These are phyloP conservation scores for Chlorodrepanis virens DNA, from an alignment of 2,113 vertebrate species.

Conservation along the genomic window DNA sequence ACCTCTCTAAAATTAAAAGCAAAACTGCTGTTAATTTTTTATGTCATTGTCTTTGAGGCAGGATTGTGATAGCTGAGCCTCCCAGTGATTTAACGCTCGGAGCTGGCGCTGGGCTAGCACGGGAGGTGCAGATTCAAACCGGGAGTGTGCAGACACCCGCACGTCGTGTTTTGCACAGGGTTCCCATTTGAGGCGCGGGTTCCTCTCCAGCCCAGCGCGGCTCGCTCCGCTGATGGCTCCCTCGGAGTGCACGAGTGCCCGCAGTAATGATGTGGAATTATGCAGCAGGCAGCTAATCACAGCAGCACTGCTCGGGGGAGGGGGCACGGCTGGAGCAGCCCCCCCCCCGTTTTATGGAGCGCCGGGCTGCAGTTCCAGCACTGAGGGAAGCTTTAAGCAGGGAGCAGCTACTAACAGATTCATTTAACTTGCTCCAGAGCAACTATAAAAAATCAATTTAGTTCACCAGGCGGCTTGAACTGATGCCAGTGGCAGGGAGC, in stretches of 20 bases:
- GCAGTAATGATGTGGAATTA: neutral
- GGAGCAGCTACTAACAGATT: slow-evolving; percentile 81
- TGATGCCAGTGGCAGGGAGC: slow-evolving; percentile 68
- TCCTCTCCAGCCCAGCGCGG: neutral
- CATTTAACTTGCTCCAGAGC: slow-evolving; percentile 82
- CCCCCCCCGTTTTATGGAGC: slow-evolving; percentile 10
- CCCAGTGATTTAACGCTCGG: neutral
- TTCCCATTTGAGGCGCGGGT: neutral
- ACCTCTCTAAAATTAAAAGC: neutral
- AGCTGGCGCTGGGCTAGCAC: neutral
- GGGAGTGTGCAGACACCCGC: neutral
- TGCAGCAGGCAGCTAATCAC: slow-evolving; percentile 9
- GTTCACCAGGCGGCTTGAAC: slow-evolving; percentile 78
- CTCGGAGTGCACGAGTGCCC: neutral
- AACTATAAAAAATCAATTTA: slow-evolving; percentile 87
- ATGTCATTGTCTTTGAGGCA: neutral
- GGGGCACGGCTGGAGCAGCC: slow-evolving; percentile 42
- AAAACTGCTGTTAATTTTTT: neutral
- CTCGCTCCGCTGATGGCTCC: neutral
- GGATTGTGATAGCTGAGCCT: neutral
- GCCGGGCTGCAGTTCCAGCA: slow-evolving; percentile 27
- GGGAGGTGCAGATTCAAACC: fast-evolving
- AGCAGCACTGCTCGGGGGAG: neutral
- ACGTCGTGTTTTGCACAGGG: fast-evolving
- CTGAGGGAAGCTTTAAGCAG: slow-evolving; percentile 67